Conservation (phyloP, 2,797 vertebrate species). For the Poecilia velifera region DNA sequence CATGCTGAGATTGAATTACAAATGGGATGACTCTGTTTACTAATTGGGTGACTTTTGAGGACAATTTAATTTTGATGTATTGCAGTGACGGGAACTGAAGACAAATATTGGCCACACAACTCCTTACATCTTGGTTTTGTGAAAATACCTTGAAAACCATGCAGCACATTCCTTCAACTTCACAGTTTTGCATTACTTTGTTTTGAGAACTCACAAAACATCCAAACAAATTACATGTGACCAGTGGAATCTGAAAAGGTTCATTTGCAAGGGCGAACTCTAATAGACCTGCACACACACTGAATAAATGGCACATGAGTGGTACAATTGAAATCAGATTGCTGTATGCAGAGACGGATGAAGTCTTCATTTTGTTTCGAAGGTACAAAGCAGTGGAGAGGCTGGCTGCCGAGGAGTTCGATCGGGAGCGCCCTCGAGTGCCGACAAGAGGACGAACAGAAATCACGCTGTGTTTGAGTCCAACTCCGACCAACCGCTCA, state of each 20-base stretch:
- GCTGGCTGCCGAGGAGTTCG: conserved; percentile 88
- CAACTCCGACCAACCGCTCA: conserved; percentile 78
- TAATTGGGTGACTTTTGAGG: neutral
- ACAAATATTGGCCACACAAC: neutral
- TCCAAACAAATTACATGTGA: neutral
- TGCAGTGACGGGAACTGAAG: neutral
- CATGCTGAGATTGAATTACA: neutral
- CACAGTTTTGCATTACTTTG: neutral
- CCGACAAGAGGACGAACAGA: conserved; percentile 86
- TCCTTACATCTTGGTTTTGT: neutral
- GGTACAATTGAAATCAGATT: neutral
- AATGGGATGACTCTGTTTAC: neutral
- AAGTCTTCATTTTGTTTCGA: conserved; percentile 20
- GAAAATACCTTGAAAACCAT: neutral
- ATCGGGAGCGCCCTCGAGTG: conserved; percentile 83
- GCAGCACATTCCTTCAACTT: neutral
- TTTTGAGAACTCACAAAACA: neutral
- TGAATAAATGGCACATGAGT: neutral
- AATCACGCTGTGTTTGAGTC: conserved; percentile 90
- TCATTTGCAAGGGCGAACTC: neutral
- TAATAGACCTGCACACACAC: neutral
- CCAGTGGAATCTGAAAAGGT: neutral
- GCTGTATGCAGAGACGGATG: neutral
- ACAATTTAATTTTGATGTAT: neutral
- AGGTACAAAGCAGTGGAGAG: conserved; percentile 95